phyloP scores from a whole-genome alignment of 2,113 vertebrate species.

The Hippocampus mohnikei region DNA sequence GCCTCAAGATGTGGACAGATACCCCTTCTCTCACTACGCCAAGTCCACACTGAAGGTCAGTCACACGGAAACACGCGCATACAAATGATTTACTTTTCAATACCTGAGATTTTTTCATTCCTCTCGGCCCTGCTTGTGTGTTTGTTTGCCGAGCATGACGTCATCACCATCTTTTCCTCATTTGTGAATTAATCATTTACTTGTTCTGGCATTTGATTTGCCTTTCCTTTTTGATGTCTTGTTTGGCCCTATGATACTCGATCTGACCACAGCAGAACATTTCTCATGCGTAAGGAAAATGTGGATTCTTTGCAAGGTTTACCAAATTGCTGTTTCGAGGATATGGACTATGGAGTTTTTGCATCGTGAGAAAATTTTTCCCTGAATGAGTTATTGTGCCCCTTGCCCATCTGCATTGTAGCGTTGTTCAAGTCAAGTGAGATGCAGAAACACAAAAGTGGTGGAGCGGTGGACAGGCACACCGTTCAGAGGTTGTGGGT shows the following conservation, averaged over 20 bases:
- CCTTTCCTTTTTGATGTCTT: not conserved
- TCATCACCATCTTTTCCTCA: not conserved
- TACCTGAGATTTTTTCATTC: not conserved
- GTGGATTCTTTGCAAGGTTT: too few relatives aligned
- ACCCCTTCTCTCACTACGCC: slow-evolving; percentile 81
- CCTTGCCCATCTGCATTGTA: too few relatives aligned
- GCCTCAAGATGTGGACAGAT: slow-evolving; percentile 74
- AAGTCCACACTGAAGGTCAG: slow-evolving; percentile 78
- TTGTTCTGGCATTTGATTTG: not conserved
- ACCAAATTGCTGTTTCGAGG: too few relatives aligned
- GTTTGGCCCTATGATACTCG: not conserved
- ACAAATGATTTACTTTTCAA: not conserved
- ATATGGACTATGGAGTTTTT: too few relatives aligned
- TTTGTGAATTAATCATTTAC: not conserved
- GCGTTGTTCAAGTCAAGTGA: too few relatives aligned
- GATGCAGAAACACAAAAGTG: too few relatives aligned
- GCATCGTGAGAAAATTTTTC: too few relatives aligned
- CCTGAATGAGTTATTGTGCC: too few relatives aligned
- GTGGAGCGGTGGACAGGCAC: too few relatives aligned
- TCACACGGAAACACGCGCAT: not conserved
- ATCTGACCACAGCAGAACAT: too few relatives aligned
- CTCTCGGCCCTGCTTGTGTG: not conserved
- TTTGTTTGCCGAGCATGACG: not conserved
- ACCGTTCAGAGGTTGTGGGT: too few relatives aligned
- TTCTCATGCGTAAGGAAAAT: too few relatives aligned